A percentile compares a stretch with the other conserved stretches of the same genome.
phyloP scores from a whole-genome alignment of 1,140 invertebrate genomes.

The Delia radicum region DNA sequence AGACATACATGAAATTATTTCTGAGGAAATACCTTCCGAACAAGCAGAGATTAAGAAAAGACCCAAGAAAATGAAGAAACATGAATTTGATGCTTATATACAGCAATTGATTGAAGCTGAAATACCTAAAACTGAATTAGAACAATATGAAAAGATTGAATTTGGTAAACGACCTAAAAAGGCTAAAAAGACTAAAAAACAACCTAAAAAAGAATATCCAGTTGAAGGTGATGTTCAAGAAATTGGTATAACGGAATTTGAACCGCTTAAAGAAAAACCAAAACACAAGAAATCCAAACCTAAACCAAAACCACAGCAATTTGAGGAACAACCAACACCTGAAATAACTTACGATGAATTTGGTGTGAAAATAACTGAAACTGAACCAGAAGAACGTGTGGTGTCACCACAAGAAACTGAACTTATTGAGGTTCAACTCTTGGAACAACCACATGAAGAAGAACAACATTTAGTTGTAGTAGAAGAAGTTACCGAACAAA shows the following conservation, averaged over 20 bases:
- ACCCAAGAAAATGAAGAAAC: slow-evolving; percentile 45
- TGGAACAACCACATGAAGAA: background rate
- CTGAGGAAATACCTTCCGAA: slow-evolving; percentile 26
- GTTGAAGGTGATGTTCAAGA: slow-evolving; percentile 32
- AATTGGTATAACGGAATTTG: slow-evolving; percentile 38
- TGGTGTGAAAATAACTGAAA: slow-evolving; percentile 22
- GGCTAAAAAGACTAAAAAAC: slow-evolving; percentile 38
- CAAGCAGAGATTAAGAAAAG: slow-evolving; percentile 35
- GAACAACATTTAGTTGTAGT: slow-evolving; percentile 30
- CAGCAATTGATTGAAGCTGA: slow-evolving; percentile 49
- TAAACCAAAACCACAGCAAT: background rate
- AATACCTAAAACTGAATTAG: slow-evolving; percentile 51
- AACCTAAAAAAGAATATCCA: slow-evolving; percentile 8
- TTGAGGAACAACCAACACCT: background rate
- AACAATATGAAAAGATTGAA: slow-evolving; percentile 53
- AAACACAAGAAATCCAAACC: slow-evolving; percentile 38
- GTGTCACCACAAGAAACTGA: background rate
- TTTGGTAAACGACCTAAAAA: slow-evolving; percentile 47
- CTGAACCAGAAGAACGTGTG: background rate
- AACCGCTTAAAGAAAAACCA: slow-evolving; percentile 35
- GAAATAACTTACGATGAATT: slow-evolving; percentile 6
- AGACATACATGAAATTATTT: slow-evolving; percentile 35
- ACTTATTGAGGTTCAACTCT: background rate
- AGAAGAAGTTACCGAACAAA: slow-evolving; percentile 26
- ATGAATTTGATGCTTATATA: slow-evolving; percentile 51